Conservation (phyloP, 30 jellyfish, hydroid and myxozoan species). For the Morbakka virulenta region DNA sequence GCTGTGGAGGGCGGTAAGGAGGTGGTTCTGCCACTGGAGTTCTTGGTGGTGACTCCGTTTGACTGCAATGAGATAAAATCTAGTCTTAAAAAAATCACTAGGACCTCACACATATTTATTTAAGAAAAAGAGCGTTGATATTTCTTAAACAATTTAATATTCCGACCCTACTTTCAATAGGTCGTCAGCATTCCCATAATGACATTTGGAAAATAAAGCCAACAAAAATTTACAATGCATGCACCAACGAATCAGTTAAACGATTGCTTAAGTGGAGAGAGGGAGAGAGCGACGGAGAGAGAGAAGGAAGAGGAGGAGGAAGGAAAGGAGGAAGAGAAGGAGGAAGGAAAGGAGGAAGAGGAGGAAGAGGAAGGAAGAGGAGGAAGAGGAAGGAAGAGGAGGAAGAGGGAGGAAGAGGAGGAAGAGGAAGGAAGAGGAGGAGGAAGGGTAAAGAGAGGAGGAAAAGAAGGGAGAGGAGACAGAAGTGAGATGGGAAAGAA, state of each 20-base stretch:
- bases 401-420: background rate
- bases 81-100: no score
- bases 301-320: background rate
- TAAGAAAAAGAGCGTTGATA: no score
- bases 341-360: background rate
- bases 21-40: slow-evolving; percentile 31
- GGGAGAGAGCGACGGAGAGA: background rate
- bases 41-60: slow-evolving; percentile 45
- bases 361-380: background rate
- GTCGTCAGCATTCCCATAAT: no score
- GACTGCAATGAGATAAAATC: slow-evolving; percentile 10
- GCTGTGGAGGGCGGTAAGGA: background rate
- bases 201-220: no score
- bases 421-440: background rate
- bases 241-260: no score
- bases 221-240: no score
- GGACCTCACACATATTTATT: no score
- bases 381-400: background rate
- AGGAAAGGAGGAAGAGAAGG: background rate
- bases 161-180: no score
- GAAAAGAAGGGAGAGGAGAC: background rate
- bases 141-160: no score
- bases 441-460: background rate
- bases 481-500: background rate
- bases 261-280: no score